Conservation (phyloP, 2,888 invertebrate genomes). For the Eupithecia tripunctaria region DNA sequence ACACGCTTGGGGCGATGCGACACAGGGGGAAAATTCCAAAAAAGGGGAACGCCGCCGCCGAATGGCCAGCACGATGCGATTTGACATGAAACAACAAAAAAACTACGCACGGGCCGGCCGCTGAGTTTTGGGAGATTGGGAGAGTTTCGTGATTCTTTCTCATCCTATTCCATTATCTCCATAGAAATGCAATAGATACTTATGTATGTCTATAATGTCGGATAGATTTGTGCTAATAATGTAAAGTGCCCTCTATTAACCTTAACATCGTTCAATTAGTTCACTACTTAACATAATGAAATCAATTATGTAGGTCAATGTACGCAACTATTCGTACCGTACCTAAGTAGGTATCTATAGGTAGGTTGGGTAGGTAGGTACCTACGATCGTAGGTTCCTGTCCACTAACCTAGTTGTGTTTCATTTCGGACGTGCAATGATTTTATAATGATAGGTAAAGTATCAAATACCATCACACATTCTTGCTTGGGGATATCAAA, state of each 20-base stretch:
- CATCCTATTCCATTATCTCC: no score
- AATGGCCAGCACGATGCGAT: no score
- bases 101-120: no score
- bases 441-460: not conserved
- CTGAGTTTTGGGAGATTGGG: no score
- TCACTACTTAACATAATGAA: not conserved
- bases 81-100: no score
- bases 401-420: not conserved
- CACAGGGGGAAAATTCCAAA: no score
- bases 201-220: no score
- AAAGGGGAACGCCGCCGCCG: no score
- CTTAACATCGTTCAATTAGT: not conserved
- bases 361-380: not conserved
- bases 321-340: not conserved
- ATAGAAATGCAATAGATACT: no score
- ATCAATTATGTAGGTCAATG: not conserved
- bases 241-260: not conserved
- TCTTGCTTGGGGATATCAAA: not conserved
- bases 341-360: not conserved
- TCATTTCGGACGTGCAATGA: constrained; percentile 1
- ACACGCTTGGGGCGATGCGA: no score
- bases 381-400: not conserved
- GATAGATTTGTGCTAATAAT: not conserved
- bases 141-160: no score
- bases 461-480: not conserved